These are phyloP conservation scores for Osmerus eperlanus DNA, from an alignment of 2,113 vertebrate genomes.

Conservation along the genomic window DNA sequence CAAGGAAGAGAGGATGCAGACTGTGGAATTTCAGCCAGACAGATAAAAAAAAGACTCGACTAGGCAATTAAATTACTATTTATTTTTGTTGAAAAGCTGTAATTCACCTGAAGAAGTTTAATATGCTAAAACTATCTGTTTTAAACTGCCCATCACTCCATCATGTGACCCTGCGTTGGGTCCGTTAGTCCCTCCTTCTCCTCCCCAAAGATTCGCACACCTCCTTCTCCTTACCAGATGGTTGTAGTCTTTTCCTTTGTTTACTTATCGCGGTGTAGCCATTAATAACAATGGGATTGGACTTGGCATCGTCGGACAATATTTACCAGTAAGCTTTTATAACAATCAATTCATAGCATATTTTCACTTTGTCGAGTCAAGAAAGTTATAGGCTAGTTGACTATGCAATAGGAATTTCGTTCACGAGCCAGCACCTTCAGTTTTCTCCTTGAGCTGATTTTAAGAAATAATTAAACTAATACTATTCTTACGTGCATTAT, in stretches of 20 bases:
- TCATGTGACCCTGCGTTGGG: constrained; percentile 1
- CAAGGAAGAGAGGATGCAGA: neutral
- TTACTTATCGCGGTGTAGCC: constrained; percentile 58
- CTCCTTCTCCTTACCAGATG: constrained; percentile 60
- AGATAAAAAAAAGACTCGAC: too few species aligned
- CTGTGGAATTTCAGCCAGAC: neutral
- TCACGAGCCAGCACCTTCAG: too few species aligned
- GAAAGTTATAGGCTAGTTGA: too few species aligned
- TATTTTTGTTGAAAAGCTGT: too few species aligned
- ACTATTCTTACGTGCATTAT: neutral
- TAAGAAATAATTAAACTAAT: too few species aligned
- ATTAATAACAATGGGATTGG: constrained; percentile 43
- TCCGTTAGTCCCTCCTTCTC: neutral
- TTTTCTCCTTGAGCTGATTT: too few species aligned
- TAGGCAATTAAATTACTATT: too few species aligned
- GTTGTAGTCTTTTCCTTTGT: constrained; percentile 70
- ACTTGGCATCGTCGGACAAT: constrained; percentile 20
- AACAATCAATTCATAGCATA: neutral
- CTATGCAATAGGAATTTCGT: too few species aligned
- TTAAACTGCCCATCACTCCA: neutral
- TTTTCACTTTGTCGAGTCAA: too few species aligned
- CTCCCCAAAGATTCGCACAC: neutral
- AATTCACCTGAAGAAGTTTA: too few species aligned
- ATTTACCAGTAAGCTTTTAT: constrained; percentile 48
- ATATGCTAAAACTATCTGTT: neutral